A percentile compares a stretch with the other conserved stretches of the same genome.
Conservation (phyloP, 2,113 vertebrate genomes). For the Protomyctophum bolini region DNA sequence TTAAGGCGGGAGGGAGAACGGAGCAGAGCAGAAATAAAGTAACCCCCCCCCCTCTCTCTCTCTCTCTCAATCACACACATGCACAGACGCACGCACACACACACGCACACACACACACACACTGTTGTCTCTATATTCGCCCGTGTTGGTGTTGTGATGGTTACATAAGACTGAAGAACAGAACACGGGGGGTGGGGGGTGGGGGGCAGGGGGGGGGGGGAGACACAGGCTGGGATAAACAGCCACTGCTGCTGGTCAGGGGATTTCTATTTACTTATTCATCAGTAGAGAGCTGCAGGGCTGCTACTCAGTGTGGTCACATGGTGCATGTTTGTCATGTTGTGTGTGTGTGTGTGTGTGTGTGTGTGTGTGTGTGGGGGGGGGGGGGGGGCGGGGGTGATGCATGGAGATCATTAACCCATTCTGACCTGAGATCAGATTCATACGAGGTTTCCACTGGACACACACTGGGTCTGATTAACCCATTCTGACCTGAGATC, state of each 20-base stretch:
- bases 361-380: not conserved
- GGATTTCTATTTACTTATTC: conserved; percentile 61
- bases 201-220: too few relatives aligned
- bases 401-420: too few relatives aligned
- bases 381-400: too few relatives aligned
- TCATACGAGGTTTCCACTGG: too few relatives aligned
- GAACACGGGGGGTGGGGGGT: conserved; percentile 31
- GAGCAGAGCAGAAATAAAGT: not conserved
- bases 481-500: too few relatives aligned
- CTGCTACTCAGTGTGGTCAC: conserved; percentile 25
- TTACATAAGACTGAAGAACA: conserved; percentile 65
- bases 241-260: conserved; percentile 28
- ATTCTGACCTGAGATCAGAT: too few relatives aligned
- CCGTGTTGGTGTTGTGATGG: conserved; percentile 48
- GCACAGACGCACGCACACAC: too few relatives aligned
- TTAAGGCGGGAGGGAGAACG: conserved; percentile 40
- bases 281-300: conserved; percentile 39
- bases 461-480: too few relatives aligned
- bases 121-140: conserved; percentile 27
- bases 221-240: conserved; percentile 30
- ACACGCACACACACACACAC: too few relatives aligned
- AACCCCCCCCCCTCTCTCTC: not conserved
- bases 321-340: not conserved
- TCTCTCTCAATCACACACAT: not conserved
- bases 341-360: not conserved